Evolutionary conservation across 1,140 invertebrate species (phyloP).

Genomic region (Anoplophora glabripennis): DNA sequence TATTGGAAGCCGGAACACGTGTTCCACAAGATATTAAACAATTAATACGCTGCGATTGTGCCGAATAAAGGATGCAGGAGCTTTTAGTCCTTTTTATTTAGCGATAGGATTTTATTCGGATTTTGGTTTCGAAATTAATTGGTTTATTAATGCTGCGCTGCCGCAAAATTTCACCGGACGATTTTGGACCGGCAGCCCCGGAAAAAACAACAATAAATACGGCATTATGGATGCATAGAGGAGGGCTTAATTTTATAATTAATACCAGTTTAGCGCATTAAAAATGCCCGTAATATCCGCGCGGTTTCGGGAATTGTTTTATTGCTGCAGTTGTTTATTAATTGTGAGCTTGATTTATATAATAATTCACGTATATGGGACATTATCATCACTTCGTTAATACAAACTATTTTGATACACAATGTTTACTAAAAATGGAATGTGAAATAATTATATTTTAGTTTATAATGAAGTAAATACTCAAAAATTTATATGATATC

Average conservation of each 20-base stretch:
- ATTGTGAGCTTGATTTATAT: not conserved
- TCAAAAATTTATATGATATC: no score
- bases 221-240: conserved; percentile 8
- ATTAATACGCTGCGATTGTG: conserved; percentile 42
- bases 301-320: conserved; percentile 1
- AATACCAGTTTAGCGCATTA: conserved; percentile 7
- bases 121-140: conserved; percentile 39
- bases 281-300: not conserved
- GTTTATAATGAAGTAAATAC: no score
- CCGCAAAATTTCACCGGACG: conserved; percentile 17
- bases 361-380: not conserved
- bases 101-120: conserved; percentile 37
- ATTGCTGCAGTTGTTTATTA: not conserved
- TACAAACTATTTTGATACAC: no score
- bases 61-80: conserved; percentile 28
- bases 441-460: no score
- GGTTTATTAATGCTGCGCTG: conserved; percentile 35
- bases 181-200: conserved; percentile 1
- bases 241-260: conserved; percentile 10
- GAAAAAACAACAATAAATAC: conserved; percentile 13
- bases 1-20: conserved; percentile 45
- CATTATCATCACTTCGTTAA: no score
- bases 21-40: conserved; percentile 48
- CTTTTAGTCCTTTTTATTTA: conserved; percentile 38
- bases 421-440: no score